These are phyloP conservation scores for Cebidichthys violaceus DNA, from an alignment of 2,113 vertebrate species.

Conservation along the genomic window DNA sequence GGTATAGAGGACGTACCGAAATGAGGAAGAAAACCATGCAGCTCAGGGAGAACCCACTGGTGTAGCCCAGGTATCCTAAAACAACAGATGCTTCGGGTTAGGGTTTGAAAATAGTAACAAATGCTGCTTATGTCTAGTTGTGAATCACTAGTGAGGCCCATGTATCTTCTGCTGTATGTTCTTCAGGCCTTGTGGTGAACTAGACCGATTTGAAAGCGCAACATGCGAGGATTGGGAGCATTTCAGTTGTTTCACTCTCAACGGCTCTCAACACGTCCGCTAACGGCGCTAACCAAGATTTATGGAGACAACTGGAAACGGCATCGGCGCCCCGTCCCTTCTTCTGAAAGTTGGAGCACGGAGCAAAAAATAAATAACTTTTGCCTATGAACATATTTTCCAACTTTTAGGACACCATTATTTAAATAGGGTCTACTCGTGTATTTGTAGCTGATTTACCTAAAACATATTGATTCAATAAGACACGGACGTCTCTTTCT, in stretches of 20 bases:
- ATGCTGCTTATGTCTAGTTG: not conserved
- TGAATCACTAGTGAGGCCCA: constrained; percentile 4
- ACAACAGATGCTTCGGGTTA: constrained; percentile 51
- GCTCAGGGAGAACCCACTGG: constrained; percentile 98
- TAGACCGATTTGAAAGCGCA: not conserved
- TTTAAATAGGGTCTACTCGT: not conserved
- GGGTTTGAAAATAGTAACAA: not conserved
- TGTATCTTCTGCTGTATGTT: not conserved
- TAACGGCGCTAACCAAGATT: not conserved
- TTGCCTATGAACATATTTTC: not conserved
- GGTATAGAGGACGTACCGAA: constrained; percentile 87
- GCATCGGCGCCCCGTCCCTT: no score
- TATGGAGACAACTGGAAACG: no score
- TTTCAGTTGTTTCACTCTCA: no score
- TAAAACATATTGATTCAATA: not conserved
- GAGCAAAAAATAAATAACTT: not conserved
- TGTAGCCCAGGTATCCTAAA: constrained; percentile 97
- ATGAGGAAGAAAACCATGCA: constrained; percentile 99
- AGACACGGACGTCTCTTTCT: not conserved
- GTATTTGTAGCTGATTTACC: not conserved
- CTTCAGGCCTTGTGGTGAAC: not conserved
- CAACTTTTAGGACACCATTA: not conserved
- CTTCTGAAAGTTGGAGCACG: no score
- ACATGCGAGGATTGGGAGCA: no score
- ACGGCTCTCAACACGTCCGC: not conserved